Evolutionary conservation across 2,888 invertebrate genomes (phyloP), one percentile per base, ranked within the genome.

Genomic region (Caenorhabditis sp.): DNA sequence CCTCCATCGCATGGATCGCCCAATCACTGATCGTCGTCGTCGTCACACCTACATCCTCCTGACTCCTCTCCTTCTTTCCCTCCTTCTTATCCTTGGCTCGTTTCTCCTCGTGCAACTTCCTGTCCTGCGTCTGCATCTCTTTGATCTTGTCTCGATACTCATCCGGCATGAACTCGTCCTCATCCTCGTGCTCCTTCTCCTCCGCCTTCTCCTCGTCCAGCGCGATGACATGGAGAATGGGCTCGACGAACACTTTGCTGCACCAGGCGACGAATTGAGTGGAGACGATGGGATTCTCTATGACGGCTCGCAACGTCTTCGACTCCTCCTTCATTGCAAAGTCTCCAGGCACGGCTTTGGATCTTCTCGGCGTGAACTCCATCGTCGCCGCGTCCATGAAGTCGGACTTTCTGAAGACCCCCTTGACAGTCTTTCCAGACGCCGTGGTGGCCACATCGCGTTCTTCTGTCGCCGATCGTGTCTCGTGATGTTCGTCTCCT

Each of bases 181-280:
- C 47, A 64, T 76, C 22, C 69, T 85, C 68, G 80, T 58, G 61
- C 76, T 77, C 69, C 44, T 10, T 16, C 10, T 41, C 41, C 2
- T 69, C 61, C 1, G 47, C 2, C 51, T 70, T 82, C 35, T 68
- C 58, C 22, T 81, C 64, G 41, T 69, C 66, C 2, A 77, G 69
- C 10, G 77, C 44, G 31, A 88, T 85, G 28, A 86, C 77, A 22
- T 89, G 85, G 14, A 89, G 80, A 56, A 89, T 86, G n/a, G 90
- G 89, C 56, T 88, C 85, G 10, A 89, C 86, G 80, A 92, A 91
- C n/a, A 90, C 84, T 41, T 90, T 88, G 22, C 89, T 86, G 82
- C 91, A 92, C 92, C 92, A 92, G 3, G 86, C 85, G 22, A 91
- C 91, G 73, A 92, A 90, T 24, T 89, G 79, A 5, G 91, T 91